Percentiles rank a stretch among this genome's conserved stretches.
Evolutionary conservation across 1,140 invertebrate species (phyloP).

Genomic region (Micrasema minimum): DNA sequence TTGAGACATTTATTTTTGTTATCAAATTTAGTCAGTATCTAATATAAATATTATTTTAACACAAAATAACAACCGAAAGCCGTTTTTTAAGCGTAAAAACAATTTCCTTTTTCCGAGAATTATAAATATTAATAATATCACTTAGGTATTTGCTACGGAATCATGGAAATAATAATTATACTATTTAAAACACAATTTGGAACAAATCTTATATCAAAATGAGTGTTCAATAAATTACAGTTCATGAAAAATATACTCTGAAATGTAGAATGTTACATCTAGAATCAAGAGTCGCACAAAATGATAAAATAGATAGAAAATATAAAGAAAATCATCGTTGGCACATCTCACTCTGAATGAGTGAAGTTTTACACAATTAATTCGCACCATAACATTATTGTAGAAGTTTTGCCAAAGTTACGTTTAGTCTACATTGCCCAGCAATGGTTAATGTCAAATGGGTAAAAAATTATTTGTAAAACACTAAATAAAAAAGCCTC

Average conservation of each 20-base stretch:
- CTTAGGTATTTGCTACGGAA: not conserved
- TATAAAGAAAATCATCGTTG: constrained; percentile 29
- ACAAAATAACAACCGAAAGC: no score
- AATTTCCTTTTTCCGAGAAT: not conserved
- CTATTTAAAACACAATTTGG: constrained; percentile 18
- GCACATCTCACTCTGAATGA: constrained; percentile 28
- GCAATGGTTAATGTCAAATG: constrained; percentile 9
- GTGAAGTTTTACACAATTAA: constrained; percentile 21
- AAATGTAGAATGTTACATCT: constrained; percentile 28
- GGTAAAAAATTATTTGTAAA: constrained; percentile 2
- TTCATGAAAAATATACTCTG: constrained; percentile 40
- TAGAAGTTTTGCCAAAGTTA: not conserved
- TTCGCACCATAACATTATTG: constrained; percentile 7
- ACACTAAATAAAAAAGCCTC: constrained; percentile 32
- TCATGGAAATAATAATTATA: constrained; percentile 12
- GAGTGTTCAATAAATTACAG: constrained; percentile 32
- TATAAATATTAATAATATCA: constrained; percentile 18
- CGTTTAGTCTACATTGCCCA: not conserved
- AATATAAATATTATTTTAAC: no score
- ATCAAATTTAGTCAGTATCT: no score
- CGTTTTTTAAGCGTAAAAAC: not conserved
- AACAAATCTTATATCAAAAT: constrained; percentile 36
- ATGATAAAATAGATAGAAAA: constrained; percentile 15
- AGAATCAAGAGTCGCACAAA: constrained; percentile 2
- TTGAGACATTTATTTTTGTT: no score